Evolutionary conservation across 30 jellyfish, hydroid and myxozoan genomes (phyloP).

Genomic region (Mastigias papua): DNA sequence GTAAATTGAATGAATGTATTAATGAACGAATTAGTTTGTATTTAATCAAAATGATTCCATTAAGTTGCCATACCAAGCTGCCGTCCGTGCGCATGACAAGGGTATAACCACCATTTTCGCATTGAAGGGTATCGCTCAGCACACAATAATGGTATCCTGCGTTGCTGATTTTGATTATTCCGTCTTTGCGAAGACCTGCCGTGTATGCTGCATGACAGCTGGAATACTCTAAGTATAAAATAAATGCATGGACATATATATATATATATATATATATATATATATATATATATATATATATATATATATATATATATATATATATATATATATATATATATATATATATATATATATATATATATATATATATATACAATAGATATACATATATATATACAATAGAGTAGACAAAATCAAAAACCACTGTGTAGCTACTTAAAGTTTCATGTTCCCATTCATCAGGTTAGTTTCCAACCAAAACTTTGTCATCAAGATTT

Average conservation of each 20-base stretch:
- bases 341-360: no score
- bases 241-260: background rate
- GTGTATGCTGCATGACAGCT: slow-evolving; percentile 28
- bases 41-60: no score
- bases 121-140: background rate
- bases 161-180: background rate
- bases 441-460: no score
- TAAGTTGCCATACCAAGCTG: slow-evolving; percentile 18
- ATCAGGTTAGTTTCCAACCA: no score
- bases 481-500: no score
- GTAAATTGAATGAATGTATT: background rate
- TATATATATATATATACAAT: no score
- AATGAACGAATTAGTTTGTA: background rate
- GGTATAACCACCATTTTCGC: slow-evolving; percentile 24
- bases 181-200: slow-evolving; percentile 26
- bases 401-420: no score
- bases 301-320: no score
- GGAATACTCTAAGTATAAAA: background rate
- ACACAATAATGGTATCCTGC: slow-evolving; percentile 38
- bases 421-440: no score
- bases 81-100: slow-evolving; percentile 26
- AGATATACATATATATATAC: no score
- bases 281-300: no score
- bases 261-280: background rate
- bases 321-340: no score